phyloP scores from a whole-genome alignment of 23 tunicate genomes.

The Halocynthia roretzi region DNA sequence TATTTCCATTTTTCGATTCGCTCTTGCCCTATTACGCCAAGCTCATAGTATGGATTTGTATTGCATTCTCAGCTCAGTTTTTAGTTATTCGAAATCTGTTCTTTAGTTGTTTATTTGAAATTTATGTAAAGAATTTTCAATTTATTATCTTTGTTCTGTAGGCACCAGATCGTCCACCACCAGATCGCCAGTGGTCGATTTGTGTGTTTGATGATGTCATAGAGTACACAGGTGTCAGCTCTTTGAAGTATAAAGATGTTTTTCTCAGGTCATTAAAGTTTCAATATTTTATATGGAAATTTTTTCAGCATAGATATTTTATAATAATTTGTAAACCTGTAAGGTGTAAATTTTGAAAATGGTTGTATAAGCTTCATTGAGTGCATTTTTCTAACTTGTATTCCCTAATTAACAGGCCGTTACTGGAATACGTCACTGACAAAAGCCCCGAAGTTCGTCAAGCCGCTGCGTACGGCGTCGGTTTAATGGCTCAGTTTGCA shows the following conservation, averaged over 20 bases:
- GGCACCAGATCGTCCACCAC: slow-evolving; percentile 87
- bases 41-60: slow-evolving; percentile 46
- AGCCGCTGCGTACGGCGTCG: slow-evolving; percentile 98
- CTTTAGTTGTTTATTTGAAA: neutral
- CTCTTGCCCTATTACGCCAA: slow-evolving; percentile 67
- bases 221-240: slow-evolving; percentile 64
- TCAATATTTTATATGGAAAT: too few species aligned
- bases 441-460: slow-evolving; percentile 84
- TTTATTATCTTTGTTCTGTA: slow-evolving; percentile 2
- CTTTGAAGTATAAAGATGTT: slow-evolving; percentile 64
- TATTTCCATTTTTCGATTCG: slow-evolving; percentile 86
- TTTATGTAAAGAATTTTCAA: neutral
- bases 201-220: slow-evolving; percentile 98
- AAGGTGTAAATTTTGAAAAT: too few species aligned
- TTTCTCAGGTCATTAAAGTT: slow-evolving; percentile 46
- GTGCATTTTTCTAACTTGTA: neutral
- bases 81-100: neutral
- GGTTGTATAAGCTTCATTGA: too few species aligned
- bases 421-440: slow-evolving; percentile 64
- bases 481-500: slow-evolving; percentile 86
- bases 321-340: too few species aligned
- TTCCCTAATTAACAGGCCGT: slow-evolving; percentile 35
- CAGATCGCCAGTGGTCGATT: slow-evolving; percentile 95
- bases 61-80: neutral
- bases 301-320: too few species aligned